Base-by-base conservation (phyloP, 2,888 invertebrate genomes). In the Agrochola circellaris region DNA sequence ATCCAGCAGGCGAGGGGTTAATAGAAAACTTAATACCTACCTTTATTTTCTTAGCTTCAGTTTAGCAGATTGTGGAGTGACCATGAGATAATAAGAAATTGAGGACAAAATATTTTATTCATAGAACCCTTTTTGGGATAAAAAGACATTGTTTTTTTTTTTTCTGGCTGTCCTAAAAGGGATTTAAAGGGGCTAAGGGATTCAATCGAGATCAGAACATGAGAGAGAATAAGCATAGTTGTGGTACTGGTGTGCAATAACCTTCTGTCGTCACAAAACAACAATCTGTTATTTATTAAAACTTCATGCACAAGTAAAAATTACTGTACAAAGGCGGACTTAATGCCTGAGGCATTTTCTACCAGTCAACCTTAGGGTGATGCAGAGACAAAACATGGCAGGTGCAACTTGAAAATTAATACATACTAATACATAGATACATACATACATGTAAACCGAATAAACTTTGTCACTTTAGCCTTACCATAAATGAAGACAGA, bases 1-100 rank as follows among this genome's bases (percentile, higher is more conserved):
- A 88, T 83, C 85, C 80, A 73, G 77, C 82, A 83, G 82, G 73
- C 74, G 78, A 78, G 70, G 86, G 88, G 89, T 90, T 93, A 91
- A 93, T 92, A 91, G 92, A 92, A 93, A 92, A 92, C 88, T 91
- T 91, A 89, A 92, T 92, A 88, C 92, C 89, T 92, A 88, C 92
- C 89, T 91, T 90, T 90, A 89, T 90, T 91, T 89, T 91, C 89
- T 89, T 90, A 89, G 90, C 85, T 83, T 77, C 75, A 81, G 87
- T 89, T 90, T 88, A 89, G 83, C 61, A 73, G 69, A 79, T 69
- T 66, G 77, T 90, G 81, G 83, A 85, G 88, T 88, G 82, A 84
- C 90, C 79, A 90, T 73, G 30, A 38, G 6, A 17, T 65, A 6
- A 6, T 8, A 17, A 38, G 26, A 51, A 45, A 38, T 8, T 20